phyloP scores from a whole-genome alignment of 2,888 invertebrate genomes.

The Ceriagrion tenellum region DNA sequence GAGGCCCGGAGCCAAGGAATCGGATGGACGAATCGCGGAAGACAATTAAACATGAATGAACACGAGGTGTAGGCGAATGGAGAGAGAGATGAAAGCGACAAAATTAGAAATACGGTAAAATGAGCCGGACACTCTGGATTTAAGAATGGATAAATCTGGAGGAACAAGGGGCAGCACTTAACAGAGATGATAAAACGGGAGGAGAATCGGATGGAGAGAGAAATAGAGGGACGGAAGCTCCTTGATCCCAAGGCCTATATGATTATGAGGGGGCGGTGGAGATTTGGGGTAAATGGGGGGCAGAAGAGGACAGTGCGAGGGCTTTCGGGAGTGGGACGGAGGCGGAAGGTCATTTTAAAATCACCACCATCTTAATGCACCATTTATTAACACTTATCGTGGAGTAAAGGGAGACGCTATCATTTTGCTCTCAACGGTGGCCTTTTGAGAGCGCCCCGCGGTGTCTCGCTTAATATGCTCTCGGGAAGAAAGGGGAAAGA shows the following conservation, averaged over 20 bases:
- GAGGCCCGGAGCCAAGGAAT: background rate
- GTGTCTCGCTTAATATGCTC: conserved; percentile 46
- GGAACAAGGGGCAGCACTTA: background rate
- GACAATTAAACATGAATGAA: conserved; percentile 16
- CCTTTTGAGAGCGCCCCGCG: background rate
- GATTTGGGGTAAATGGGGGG: background rate
- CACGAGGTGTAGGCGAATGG: background rate
- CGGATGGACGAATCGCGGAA: background rate
- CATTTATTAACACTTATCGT: conserved; percentile 57
- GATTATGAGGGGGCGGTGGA: background rate
- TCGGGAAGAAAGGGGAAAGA: background rate
- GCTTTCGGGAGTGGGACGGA: background rate
- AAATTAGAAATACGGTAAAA: background rate
- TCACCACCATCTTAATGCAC: conserved; percentile 14
- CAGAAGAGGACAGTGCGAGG: background rate
- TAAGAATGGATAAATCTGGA: background rate
- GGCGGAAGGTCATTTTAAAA: conserved; percentile 31
- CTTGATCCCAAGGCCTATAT: background rate
- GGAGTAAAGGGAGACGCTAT: conserved; percentile 18
- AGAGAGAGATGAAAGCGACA: background rate
- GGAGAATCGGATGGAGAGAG: background rate
- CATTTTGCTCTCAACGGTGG: conserved; percentile 3
- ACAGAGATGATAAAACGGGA: background rate
- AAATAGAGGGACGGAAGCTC: background rate
- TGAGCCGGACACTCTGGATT: background rate